These are phyloP conservation scores for Netelia melanura DNA, from an alignment of 2,888 invertebrate genomes.

Conservation along the genomic window DNA sequence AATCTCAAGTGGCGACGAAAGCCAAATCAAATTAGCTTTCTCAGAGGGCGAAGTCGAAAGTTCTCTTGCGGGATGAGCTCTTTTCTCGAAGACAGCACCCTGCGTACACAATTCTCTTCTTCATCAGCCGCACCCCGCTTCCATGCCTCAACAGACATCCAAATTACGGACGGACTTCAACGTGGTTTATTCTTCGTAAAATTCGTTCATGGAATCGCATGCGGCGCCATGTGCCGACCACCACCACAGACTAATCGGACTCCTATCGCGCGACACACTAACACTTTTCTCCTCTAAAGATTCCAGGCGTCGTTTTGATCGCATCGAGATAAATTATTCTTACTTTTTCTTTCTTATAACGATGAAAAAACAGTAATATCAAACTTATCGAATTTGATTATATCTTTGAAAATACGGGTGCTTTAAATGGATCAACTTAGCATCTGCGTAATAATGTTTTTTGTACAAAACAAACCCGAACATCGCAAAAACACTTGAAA, in stretches of 20 bases:
- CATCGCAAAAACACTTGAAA: too few species aligned
- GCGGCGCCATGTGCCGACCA: slow-evolving; percentile 7
- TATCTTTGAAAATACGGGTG: neutral
- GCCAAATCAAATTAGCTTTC: slow-evolving; percentile 81
- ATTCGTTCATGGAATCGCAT: slow-evolving; percentile 17
- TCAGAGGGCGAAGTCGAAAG: slow-evolving; percentile 73
- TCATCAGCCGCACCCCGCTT: slow-evolving; percentile 14
- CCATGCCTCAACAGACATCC: slow-evolving; percentile 22
- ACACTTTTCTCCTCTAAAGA: neutral
- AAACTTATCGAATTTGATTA: neutral
- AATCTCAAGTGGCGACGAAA: slow-evolving; percentile 77
- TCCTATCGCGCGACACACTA: neutral
- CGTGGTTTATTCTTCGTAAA: slow-evolving; percentile 27
- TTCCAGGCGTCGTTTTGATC: neutral
- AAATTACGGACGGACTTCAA: slow-evolving; percentile 32
- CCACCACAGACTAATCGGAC: neutral
- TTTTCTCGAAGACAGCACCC: slow-evolving; percentile 70
- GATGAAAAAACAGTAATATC: neutral
- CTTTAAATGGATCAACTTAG: too few species aligned
- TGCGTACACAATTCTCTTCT: slow-evolving; percentile 51
- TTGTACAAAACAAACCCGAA: too few species aligned
- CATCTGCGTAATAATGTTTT: too few species aligned
- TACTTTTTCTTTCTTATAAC: neutral
- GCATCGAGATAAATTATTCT: neutral
- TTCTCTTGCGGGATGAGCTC: slow-evolving; percentile 68